Conservation (phyloP, 2,797 vertebrate genomes). For the Sylvia borin region DNA sequence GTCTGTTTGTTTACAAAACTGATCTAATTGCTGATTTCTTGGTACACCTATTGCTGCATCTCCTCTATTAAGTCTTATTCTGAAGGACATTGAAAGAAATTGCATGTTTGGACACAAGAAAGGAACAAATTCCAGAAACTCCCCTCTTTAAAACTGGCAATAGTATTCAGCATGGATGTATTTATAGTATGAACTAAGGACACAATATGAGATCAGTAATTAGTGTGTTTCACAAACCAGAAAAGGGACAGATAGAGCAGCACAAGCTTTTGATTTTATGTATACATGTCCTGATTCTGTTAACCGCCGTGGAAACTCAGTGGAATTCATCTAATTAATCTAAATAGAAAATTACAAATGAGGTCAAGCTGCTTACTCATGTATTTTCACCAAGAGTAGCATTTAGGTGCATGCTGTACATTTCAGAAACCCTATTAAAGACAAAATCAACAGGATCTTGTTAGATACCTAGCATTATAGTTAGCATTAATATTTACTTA, state of each 20-base stretch:
- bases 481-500: neutral
- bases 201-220: neutral
- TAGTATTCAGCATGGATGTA: neutral
- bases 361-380: neutral
- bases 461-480: neutral
- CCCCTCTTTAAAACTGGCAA: neutral
- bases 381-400: neutral
- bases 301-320: neutral
- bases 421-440: neutral
- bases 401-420: neutral
- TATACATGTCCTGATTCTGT: neutral
- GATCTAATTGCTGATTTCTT: neutral
- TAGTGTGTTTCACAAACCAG: neutral
- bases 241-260: neutral
- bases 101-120: neutral
- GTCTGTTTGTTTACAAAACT: neutral
- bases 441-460: neutral
- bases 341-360: neutral
- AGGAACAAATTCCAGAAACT: neutral
- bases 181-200: neutral
- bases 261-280: neutral
- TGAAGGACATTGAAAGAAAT: neutral
- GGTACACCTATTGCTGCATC: neutral
- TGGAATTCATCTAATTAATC: neutral
- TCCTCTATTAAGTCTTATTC: neutral